Conservation (phyloP, 2,888 invertebrate species). For the Oxystoma pomonae region DNA sequence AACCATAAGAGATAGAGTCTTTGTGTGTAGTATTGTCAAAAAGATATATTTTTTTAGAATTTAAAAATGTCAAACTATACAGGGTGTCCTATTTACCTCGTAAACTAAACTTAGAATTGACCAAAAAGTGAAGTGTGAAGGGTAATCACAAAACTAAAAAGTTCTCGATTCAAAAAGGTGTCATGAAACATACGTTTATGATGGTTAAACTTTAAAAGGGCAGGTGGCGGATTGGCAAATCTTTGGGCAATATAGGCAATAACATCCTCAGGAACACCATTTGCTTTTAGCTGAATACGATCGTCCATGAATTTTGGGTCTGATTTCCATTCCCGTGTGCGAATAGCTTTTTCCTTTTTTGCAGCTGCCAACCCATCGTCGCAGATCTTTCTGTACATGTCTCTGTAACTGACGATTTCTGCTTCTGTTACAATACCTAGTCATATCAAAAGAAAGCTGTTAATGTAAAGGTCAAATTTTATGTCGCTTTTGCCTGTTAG, state of each 20-base stretch:
- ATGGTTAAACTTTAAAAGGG: background rate
- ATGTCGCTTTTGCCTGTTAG: background rate
- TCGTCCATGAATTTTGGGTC: conserved; percentile 89
- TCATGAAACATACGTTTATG: background rate
- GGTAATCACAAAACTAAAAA: too few relatives aligned
- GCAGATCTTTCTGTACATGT: conserved; percentile 88
- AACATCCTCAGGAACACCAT: conserved; percentile 81
- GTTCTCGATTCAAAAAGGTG: too few relatives aligned
- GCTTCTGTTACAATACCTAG: conserved; percentile 63
- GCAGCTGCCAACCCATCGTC: conserved; percentile 74
- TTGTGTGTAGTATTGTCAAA: too few relatives aligned
- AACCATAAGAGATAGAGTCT: too few relatives aligned
- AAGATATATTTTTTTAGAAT: too few relatives aligned
- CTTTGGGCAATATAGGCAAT: conserved; percentile 79
- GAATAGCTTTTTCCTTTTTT: conserved; percentile 80
- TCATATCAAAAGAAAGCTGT: background rate
- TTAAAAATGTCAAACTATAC: too few relatives aligned
- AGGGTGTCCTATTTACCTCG: too few relatives aligned
- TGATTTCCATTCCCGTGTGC: conserved; percentile 94
- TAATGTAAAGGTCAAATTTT: background rate
- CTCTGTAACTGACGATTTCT: conserved; percentile 76
- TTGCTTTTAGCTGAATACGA: conserved; percentile 78
- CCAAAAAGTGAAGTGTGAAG: too few relatives aligned
- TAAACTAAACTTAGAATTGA: too few relatives aligned
- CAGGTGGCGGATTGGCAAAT: conserved; percentile 81